Evolutionary conservation across 1,140 invertebrate species (phyloP), one percentile per base, ranked within the genome.

Genomic region (Copidosoma floridanum): DNA sequence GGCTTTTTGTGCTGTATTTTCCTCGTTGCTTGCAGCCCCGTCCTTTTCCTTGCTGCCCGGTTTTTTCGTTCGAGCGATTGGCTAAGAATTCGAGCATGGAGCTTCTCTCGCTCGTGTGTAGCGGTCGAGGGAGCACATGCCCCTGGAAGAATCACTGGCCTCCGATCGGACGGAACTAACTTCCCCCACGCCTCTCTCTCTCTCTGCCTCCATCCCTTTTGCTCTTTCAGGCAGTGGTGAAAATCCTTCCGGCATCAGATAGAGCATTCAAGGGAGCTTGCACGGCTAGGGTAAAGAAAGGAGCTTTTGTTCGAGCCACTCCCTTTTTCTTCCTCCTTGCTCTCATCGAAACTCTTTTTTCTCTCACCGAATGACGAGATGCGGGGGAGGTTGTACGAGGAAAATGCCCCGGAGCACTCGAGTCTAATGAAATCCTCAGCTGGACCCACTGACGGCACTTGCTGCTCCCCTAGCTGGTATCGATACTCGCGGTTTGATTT

Each of bases 11-110:
- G 14, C 41, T 29, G 24, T 16, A 24, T 21, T 24, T 24, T 46
- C 23, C 10, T 48, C 35, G 44, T 51, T 51, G 24, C 12, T 1
- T 3, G 27, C 27, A 3, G n/a, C n/a, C n/a, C n/a, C n/a, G 20
- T 27, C 3, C 47, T 48, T 63, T 58, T 58, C 27, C 23, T 26
- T 26, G 44, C 40, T 27, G n/a, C 32, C 27, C 68, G 63, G 67
- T 63, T 60, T 65, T 57, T 55, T 41, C 66, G 63, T 53, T 61
- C 62, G 64, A 63, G 38, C 69, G 64, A 63, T 65, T 65, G 60
- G 68, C 67, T 65, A 60, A 65, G 65, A 71, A 71, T 68, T 64
- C 59, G 52, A 60, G 43, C 35, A 21, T 3, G 29, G 29, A 32
- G 29, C 16, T 35, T 21, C 21, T 27, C 38, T 32, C 38, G 32